Evolutionary conservation across 2,113 vertebrate genomes (phyloP).

Genomic region (Percina caprodes): DNA sequence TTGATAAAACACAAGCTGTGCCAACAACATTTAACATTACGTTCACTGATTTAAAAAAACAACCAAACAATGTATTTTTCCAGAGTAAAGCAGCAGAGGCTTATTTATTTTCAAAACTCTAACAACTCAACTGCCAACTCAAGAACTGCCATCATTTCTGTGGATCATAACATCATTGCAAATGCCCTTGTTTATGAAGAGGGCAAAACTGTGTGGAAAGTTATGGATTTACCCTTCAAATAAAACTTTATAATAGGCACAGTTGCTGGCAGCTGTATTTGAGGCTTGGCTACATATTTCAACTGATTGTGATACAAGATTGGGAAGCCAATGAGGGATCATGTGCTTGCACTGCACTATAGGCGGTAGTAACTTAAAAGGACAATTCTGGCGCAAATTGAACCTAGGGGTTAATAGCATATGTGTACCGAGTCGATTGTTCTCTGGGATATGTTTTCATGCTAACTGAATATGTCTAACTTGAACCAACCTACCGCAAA

Average conservation of each 20-base stretch:
- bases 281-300: background rate
- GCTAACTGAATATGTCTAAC: too few relatives aligned
- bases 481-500: too few relatives aligned
- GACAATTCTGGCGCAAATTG: too few relatives aligned
- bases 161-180: background rate
- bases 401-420: too few relatives aligned
- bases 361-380: background rate
- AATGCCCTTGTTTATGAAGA: background rate
- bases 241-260: slow-evolving; percentile 15
- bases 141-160: background rate
- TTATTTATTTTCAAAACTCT: background rate
- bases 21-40: background rate
- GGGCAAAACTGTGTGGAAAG: background rate
- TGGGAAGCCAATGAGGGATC: slow-evolving; percentile 5
- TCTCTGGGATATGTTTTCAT: too few relatives aligned
- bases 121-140: background rate
- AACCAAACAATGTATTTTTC: background rate
- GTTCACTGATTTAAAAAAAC: background rate
- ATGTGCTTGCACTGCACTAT: background rate
- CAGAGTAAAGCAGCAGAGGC: background rate
- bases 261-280: background rate
- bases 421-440: too few relatives aligned
- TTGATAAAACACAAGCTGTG: slow-evolving; percentile 32
- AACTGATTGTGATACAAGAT: background rate
- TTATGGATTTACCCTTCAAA: slow-evolving; percentile 31